These are phyloP conservation scores for Hormaphis cornu DNA, from an alignment of 1,140 invertebrate species.

Conservation along the genomic window DNA sequence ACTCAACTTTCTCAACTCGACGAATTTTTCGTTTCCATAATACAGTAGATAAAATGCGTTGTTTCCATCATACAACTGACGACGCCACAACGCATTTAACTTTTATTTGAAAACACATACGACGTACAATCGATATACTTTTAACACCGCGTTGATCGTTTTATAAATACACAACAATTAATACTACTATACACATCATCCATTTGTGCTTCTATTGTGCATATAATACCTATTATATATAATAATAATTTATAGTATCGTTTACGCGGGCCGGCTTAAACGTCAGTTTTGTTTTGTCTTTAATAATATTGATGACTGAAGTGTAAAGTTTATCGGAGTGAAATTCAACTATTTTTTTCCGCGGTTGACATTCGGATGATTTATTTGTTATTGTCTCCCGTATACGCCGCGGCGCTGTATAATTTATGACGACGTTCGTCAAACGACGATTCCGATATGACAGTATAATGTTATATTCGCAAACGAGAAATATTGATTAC, in stretches of 20 bases:
- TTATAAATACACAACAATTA: background rate
- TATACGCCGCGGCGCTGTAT: background rate
- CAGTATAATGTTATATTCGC: too few relatives aligned
- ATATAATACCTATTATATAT: background rate
- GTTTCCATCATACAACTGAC: too few relatives aligned
- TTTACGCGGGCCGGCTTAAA: background rate
- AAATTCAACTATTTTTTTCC: constrained; percentile 6
- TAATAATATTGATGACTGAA: constrained; percentile 20
- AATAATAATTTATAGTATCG: constrained; percentile 1
- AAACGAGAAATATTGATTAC: background rate
- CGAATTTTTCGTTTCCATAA: too few relatives aligned
- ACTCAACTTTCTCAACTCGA: too few relatives aligned
- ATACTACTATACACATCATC: background rate
- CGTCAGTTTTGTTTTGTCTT: constrained; percentile 3
- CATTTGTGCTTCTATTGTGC: background rate
- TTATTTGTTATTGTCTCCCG: constrained; percentile 24
- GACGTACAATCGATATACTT: background rate
- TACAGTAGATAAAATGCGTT: too few relatives aligned
- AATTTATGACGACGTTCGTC: constrained; percentile 5
- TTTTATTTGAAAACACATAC: background rate
- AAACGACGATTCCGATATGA: background rate
- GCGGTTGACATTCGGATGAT: constrained; percentile 11
- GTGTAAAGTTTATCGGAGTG: constrained; percentile 23
- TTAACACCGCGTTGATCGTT: background rate
- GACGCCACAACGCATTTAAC: background rate